Percentiles rank a stretch among this genome's conserved stretches.
Evolutionary conservation across 35 echinoderm and acorn worm genomes (phyloP).

Genomic region (Stichopus chloronotus): DNA sequence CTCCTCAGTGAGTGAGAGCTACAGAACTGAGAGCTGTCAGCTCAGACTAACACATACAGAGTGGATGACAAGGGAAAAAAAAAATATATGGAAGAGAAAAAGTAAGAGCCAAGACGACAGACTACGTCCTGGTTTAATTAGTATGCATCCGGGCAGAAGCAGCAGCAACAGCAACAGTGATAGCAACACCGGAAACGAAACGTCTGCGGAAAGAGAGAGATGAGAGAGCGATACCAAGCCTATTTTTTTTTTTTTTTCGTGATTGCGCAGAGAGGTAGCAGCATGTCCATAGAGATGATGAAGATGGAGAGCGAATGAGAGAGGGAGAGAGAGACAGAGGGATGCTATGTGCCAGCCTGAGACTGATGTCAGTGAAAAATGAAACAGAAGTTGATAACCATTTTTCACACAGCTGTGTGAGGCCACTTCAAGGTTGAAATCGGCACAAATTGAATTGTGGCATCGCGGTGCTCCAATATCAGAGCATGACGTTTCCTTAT

Average conservation of each 20-base stretch:
- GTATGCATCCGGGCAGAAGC: background rate
- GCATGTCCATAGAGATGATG: background rate
- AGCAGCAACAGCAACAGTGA: background rate
- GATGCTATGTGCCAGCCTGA: background rate
- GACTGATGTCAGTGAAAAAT: background rate
- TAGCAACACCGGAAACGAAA: background rate
- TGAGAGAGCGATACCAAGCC: background rate
- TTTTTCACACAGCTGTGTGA: slow-evolving; percentile 10
- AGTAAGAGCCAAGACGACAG: background rate
- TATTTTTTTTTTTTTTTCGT: background rate
- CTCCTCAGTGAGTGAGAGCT: too few species aligned
- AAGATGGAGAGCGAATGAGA: background rate
- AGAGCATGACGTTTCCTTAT: slow-evolving; percentile 1
- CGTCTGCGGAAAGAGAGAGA: background rate
- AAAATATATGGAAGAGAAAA: background rate
- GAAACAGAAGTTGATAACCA: slow-evolving; percentile 3
- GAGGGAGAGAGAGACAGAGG: background rate
- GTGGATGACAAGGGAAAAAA: background rate
- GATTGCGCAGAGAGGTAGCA: background rate
- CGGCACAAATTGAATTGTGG: slow-evolving; percentile 11
- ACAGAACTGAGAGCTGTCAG: background rate
- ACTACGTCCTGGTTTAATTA: slow-evolving; percentile 10
- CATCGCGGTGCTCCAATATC: slow-evolving; percentile 1
- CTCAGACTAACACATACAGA: background rate
- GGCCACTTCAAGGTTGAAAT: background rate